A percentile compares a stretch with the other conserved stretches of the same genome.
Conservation (phyloP, 2,797 vertebrate genomes). For the Cynopterus sphinx region DNA sequence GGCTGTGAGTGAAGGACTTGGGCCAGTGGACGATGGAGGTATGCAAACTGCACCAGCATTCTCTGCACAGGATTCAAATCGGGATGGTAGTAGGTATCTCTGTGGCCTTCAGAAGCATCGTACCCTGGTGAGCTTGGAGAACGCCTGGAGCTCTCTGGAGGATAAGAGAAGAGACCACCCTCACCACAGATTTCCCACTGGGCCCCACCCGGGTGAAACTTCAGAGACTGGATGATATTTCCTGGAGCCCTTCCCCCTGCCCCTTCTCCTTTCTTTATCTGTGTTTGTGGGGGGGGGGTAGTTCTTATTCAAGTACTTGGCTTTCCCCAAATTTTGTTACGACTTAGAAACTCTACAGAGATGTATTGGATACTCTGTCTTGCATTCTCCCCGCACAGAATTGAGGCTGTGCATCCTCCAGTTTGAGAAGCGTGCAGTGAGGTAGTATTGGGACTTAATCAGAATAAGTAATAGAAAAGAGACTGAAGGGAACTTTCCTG, state of each 20-base stretch:
- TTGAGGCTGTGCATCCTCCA: too few relatives aligned
- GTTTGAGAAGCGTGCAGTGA: background rate
- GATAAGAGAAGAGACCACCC: background rate
- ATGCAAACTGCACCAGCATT: too few relatives aligned
- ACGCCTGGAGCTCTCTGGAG: background rate
- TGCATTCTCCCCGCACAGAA: background rate
- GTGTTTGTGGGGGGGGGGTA: rapidly evolving
- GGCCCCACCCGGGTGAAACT: background rate
- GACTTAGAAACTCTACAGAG: background rate
- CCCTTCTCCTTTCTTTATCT: background rate
- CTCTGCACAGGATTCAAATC: background rate
- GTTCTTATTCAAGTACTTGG: background rate
- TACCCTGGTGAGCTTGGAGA: background rate
- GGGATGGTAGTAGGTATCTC: background rate
- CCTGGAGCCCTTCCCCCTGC: background rate
- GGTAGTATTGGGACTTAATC: background rate
- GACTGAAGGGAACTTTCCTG: background rate
- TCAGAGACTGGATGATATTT: background rate
- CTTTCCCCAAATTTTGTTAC: background rate
- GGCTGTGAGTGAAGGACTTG: too few relatives aligned
- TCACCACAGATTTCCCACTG: background rate
- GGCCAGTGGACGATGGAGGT: background rate
- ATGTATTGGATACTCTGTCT: too few relatives aligned
- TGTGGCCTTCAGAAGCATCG: background rate
- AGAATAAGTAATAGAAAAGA: background rate